A percentile compares a stretch with the other conserved stretches of the same genome.
phyloP scores from a whole-genome alignment of 2,113 vertebrate species.

The Nannobrachium achirus region DNA sequence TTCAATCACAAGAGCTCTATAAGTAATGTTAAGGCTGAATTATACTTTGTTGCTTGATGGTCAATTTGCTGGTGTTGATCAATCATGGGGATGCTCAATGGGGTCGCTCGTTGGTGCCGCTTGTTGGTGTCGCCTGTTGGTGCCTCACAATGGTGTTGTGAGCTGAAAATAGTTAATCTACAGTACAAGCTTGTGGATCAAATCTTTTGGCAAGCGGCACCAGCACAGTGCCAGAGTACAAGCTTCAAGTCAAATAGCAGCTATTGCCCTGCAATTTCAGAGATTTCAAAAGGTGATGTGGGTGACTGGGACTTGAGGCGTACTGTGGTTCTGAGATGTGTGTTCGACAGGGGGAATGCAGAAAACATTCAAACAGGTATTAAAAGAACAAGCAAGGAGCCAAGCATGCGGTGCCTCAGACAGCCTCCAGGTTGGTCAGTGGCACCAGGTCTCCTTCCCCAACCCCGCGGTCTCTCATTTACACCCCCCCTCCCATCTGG shows the following conservation, averaged over 20 bases:
- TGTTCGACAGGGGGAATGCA: constrained; percentile 22
- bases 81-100: too few relatives aligned
- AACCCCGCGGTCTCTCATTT: constrained; percentile 52
- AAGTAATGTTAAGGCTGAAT: constrained; percentile 65
- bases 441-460: constrained; percentile 25
- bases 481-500: constrained; percentile 63
- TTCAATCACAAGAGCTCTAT: constrained; percentile 67
- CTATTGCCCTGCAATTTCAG: constrained; percentile 46
- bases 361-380: constrained; percentile 21
- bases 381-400: background rate
- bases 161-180: too few relatives aligned
- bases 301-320: constrained; percentile 38
- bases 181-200: too few relatives aligned
- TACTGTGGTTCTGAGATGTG: constrained; percentile 45
- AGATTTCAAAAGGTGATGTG: constrained; percentile 45
- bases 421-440: constrained; percentile 38
- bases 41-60: too few relatives aligned
- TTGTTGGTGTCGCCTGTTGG: too few relatives aligned
- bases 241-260: constrained; percentile 18
- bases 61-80: constrained; percentile 49
- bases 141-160: too few relatives aligned
- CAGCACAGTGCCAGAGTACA: too few relatives aligned
- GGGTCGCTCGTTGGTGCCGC: too few relatives aligned
- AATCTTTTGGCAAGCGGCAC: too few relatives aligned
- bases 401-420: background rate